Evolutionary conservation across 2,113 vertebrate genomes (phyloP).

Genomic region (Oceanodroma tethys): DNA sequence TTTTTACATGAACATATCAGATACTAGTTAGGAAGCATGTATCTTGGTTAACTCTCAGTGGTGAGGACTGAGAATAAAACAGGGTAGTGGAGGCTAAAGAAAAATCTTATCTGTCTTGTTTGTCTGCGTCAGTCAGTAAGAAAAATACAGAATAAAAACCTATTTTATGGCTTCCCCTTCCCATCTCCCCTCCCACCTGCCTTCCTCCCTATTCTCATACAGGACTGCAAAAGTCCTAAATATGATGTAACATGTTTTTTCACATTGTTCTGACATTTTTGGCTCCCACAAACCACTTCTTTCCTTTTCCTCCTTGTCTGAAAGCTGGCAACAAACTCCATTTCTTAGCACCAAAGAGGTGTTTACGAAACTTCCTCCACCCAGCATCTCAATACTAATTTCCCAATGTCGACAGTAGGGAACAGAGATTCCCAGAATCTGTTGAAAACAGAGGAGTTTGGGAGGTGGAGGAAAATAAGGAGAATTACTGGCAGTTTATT

Average conservation of each 20-base stretch:
- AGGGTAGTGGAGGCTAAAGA: neutral
- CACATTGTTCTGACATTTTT: neutral
- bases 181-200: neutral
- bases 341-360: neutral
- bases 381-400: neutral
- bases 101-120: neutral
- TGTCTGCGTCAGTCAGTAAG: neutral
- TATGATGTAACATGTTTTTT: neutral
- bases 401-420: neutral
- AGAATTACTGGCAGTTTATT: neutral
- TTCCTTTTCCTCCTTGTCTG: neutral
- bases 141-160: neutral
- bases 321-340: neutral
- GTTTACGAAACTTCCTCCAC: neutral
- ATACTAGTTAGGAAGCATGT: neutral
- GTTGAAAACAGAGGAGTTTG: neutral
- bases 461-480: neutral
- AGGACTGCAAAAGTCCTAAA: neutral
- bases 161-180: constrained; percentile 18
- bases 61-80: neutral
- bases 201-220: neutral
- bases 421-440: constrained; percentile 1
- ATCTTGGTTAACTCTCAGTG: neutral
- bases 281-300: neutral
- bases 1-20: neutral